Percentiles rank a stretch among this genome's conserved stretches.
Conservation (phyloP, 2,113 vertebrate genomes). For the Falco punctatus region DNA sequence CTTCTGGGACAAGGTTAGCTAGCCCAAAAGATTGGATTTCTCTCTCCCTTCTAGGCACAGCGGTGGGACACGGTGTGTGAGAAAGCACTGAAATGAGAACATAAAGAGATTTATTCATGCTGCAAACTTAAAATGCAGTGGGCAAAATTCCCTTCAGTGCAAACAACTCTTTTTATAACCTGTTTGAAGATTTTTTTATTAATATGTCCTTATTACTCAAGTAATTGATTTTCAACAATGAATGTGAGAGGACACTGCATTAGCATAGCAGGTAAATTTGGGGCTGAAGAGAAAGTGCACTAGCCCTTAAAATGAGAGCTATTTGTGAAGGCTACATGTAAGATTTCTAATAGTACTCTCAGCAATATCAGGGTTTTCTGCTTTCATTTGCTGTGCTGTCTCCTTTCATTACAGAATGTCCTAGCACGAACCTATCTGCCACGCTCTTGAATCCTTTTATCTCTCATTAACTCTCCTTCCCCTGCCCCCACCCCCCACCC, state of each 20-base stretch:
- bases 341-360: background rate
- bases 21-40: background rate
- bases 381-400: constrained; percentile 52
- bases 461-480: background rate
- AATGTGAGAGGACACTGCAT: constrained; percentile 20
- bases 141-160: background rate
- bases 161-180: constrained; percentile 22
- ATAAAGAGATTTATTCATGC: constrained; percentile 59
- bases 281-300: background rate
- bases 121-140: constrained; percentile 52
- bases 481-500: background rate
- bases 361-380: constrained; percentile 31
- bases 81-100: background rate
- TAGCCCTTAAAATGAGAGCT: constrained; percentile 41
- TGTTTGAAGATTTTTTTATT: background rate
- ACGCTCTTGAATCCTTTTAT: constrained; percentile 31
- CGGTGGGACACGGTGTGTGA: background rate
- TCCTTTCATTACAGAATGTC: constrained; percentile 56
- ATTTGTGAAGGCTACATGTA: constrained; percentile 30
- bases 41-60: constrained; percentile 7
- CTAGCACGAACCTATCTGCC: constrained; percentile 4
- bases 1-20: background rate
- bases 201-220: background rate
- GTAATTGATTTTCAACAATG: constrained; percentile 26
- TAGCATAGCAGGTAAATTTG: constrained; percentile 28